These are phyloP conservation scores for Caerostris darwini DNA, from an alignment of 1,140 invertebrate genomes.

Conservation along the genomic window DNA sequence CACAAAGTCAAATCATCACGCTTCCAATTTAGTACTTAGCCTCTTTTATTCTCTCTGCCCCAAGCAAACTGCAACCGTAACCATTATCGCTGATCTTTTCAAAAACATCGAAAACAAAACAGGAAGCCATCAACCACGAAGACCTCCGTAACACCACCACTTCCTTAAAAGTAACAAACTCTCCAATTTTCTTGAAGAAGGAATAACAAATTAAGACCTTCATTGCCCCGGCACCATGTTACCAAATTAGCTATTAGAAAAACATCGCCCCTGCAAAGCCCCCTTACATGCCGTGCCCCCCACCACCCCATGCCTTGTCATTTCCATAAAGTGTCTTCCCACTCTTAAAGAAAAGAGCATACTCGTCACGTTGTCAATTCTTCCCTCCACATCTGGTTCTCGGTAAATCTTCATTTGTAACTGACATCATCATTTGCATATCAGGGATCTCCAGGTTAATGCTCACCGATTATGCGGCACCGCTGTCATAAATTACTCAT, in stretches of 20 bases:
- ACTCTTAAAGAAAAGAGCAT: slow-evolving; percentile 43
- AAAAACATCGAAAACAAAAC: background rate
- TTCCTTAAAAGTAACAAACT: background rate
- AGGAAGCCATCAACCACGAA: background rate
- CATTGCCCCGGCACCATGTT: slow-evolving; percentile 40
- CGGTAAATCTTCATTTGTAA: slow-evolving; percentile 78
- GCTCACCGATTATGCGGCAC: slow-evolving; percentile 71
- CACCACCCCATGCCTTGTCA: slow-evolving; percentile 34
- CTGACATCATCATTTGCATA: slow-evolving; percentile 78
- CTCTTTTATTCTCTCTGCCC: background rate
- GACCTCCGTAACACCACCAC: background rate
- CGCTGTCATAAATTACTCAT: slow-evolving; percentile 77
- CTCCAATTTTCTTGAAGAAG: slow-evolving; percentile 22
- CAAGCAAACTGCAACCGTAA: background rate
- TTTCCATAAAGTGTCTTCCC: slow-evolving; percentile 50
- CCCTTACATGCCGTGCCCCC: background rate
- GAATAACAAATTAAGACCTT: slow-evolving; percentile 53
- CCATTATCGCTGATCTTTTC: background rate
- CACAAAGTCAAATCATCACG: background rate
- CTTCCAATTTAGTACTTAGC: background rate
- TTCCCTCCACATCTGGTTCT: slow-evolving; percentile 47
- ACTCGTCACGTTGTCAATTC: slow-evolving; percentile 13
- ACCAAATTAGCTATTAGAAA: slow-evolving; percentile 53
- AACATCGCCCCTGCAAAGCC: slow-evolving; percentile 39
- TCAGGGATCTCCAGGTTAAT: slow-evolving; percentile 77